Evolutionary conservation across 2,888 invertebrate species (phyloP).

Genomic region (Sinelater perroti): DNA sequence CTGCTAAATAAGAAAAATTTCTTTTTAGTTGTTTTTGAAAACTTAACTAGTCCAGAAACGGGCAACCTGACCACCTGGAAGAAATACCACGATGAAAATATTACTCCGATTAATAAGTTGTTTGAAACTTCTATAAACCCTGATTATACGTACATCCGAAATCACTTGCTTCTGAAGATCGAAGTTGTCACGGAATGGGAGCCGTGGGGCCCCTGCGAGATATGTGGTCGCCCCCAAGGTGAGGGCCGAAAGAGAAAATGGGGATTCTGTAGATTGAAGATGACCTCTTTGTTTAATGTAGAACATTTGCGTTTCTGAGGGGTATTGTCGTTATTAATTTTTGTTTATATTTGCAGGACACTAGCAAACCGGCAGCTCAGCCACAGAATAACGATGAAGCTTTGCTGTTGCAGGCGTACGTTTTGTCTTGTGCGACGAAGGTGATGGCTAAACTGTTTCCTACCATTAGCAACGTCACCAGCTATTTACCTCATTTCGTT

Average conservation of each 20-base stretch:
- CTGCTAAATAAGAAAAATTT: too few species aligned
- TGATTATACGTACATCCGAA: constrained; percentile 59
- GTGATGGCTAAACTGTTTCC: constrained; percentile 60
- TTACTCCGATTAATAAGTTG: constrained; percentile 61
- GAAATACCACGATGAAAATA: constrained; percentile 61
- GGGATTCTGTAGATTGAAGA: constrained; percentile 64
- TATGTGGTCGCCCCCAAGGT: constrained; percentile 58
- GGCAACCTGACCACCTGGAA: constrained; percentile 64
- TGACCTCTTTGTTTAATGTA: constrained; percentile 31
- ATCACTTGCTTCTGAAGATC: constrained; percentile 57
- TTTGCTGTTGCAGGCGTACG: constrained; percentile 48
- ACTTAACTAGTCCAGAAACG: constrained; percentile 47
- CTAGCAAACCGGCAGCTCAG: too few species aligned
- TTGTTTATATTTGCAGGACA: constrained; percentile 10
- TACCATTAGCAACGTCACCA: constrained; percentile 60
- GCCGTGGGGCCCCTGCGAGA: constrained; percentile 65
- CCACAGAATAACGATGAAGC: constrained; percentile 35
- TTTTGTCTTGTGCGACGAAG: constrained; percentile 62
- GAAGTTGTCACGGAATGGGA: constrained; percentile 65
- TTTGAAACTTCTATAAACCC: constrained; percentile 58
- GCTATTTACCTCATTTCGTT: constrained; percentile 64
- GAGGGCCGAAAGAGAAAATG: constrained; percentile 59
- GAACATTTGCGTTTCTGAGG: not conserved
- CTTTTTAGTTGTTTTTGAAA: constrained; percentile 35
- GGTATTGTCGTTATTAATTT: not conserved